phyloP scores from a whole-genome alignment of 2,888 invertebrate genomes.

The Caenorhabditis sulstoni region DNA sequence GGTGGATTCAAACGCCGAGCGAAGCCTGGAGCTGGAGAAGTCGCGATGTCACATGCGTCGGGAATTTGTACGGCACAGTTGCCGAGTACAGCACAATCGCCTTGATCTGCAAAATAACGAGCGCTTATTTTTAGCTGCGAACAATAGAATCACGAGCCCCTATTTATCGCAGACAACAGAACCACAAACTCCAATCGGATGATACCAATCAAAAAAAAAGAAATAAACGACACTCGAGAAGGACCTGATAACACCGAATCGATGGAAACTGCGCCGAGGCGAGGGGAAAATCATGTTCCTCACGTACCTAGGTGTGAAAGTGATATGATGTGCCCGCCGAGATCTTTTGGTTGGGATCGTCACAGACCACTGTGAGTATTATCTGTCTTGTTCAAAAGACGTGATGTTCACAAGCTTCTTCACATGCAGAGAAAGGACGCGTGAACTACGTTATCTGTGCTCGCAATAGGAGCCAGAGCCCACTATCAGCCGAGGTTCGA shows the following conservation, averaged over 20 bases:
- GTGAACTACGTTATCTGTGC: not conserved
- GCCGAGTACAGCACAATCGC: conserved; percentile 77
- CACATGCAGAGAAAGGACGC: not conserved
- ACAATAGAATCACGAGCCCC: not conserved
- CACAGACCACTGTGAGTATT: not conserved
- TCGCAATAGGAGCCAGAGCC: not conserved
- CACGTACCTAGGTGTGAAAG: conserved; percentile 1
- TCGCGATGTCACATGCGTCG: conserved; percentile 74
- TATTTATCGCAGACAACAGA: not conserved
- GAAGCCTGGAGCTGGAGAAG: conserved; percentile 77
- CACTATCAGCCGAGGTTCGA: too few species aligned
- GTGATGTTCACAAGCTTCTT: conserved; percentile 1
- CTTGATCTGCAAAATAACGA: conserved; percentile 67
- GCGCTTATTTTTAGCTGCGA: conserved; percentile 3
- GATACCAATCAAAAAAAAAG: not conserved
- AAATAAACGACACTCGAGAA: not conserved
- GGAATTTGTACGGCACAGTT: conserved; percentile 77
- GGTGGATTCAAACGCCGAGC: conserved; percentile 48
- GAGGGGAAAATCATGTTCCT: not conserved
- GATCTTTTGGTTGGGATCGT: not conserved
- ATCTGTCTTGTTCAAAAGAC: not conserved
- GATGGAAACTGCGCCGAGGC: not conserved
- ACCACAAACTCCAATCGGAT: not conserved
- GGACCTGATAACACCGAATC: conserved; percentile 1
- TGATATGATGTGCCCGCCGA: not conserved